phyloP scores from a whole-genome alignment of 2,797 vertebrate species.

The Tarsius wallacei region DNA sequence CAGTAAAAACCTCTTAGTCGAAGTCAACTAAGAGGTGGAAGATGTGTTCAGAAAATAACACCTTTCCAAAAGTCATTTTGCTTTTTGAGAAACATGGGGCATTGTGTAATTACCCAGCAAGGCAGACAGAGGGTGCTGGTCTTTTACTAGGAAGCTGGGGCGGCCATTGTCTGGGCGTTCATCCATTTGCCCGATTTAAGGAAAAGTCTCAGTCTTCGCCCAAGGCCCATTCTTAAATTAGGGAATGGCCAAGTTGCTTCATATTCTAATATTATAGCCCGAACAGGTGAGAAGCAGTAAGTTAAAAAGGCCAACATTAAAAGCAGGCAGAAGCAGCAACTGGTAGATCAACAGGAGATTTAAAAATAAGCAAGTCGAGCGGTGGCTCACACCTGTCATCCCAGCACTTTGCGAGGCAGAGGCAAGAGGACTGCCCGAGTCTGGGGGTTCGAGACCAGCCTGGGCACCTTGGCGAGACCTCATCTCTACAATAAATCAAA shows the following conservation, averaged over 20 bases:
- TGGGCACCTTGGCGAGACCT: no score
- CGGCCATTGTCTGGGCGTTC: no score
- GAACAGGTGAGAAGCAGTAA: background rate
- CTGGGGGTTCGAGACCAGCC: no score
- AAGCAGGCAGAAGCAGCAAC: background rate
- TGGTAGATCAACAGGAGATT: background rate
- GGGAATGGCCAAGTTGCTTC: background rate
- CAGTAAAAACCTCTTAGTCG: background rate
- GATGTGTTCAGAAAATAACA: background rate
- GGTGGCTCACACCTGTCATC: no score
- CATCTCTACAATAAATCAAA: no score
- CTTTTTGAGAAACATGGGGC: background rate
- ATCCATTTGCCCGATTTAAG: background rate
- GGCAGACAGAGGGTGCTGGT: conserved; percentile 64
- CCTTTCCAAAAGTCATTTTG: background rate
- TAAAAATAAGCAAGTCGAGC: background rate
- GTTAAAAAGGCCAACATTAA: background rate
- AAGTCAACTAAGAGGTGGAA: background rate
- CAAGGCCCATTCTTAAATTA: background rate
- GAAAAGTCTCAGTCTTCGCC: background rate
- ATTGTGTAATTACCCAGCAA: background rate
- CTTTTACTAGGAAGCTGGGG: background rate
- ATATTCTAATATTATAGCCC: background rate
- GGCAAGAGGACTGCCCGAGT: no score
- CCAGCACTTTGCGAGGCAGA: no score